Evolutionary conservation across 2,113 vertebrate species (phyloP).

Genomic region (Uria aalge): DNA sequence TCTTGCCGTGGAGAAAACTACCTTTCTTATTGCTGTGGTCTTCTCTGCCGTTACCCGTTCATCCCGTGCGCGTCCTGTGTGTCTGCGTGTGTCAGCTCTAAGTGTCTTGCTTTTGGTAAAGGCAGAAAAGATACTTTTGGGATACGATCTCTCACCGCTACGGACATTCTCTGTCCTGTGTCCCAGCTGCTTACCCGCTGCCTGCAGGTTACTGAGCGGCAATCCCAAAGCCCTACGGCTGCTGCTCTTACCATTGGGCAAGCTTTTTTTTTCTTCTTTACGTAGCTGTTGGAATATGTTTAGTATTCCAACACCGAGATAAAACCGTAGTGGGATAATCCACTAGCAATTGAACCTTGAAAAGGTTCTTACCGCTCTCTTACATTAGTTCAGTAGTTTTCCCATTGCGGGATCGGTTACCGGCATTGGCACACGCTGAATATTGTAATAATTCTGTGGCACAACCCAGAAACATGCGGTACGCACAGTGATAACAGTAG

Average conservation of each 20-base stretch:
- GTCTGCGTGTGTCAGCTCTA: accelerated
- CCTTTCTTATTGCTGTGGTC: background rate
- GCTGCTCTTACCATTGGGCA: background rate
- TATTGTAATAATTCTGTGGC: no score
- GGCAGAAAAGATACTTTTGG: background rate
- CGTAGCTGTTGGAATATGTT: background rate
- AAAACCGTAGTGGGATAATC: background rate
- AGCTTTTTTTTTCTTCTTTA: background rate
- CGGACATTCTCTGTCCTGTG: background rate
- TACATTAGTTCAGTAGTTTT: background rate
- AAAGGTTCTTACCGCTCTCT: background rate
- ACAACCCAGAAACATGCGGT: accelerated
- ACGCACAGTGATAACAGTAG: background rate
- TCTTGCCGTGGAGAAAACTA: background rate
- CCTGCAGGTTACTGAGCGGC: background rate
- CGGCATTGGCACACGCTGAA: background rate
- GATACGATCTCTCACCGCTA: background rate
- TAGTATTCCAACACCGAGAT: background rate
- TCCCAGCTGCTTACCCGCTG: background rate
- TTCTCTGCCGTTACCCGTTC: background rate
- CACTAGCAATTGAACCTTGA: background rate
- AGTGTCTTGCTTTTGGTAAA: background rate
- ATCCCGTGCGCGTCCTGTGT: accelerated
- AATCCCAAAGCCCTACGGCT: background rate
- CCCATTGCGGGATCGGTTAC: background rate